A percentile compares a stretch with the other conserved stretches of the same genome.
Evolutionary conservation across 2,113 vertebrate genomes (phyloP).

Genomic region (Heteronetta atricapilla): DNA sequence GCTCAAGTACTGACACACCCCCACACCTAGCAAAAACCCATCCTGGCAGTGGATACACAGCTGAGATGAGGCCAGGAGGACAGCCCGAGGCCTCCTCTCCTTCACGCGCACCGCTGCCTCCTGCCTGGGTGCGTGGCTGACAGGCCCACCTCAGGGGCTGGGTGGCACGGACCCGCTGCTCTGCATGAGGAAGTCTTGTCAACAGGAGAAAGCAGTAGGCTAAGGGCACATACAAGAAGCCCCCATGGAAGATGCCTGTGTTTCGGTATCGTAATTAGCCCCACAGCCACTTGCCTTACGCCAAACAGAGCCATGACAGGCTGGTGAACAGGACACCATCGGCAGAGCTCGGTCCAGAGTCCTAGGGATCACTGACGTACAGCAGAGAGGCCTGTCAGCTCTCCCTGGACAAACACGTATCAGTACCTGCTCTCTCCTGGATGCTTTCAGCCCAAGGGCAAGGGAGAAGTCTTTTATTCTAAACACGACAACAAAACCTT

Average conservation of each 20-base stretch:
- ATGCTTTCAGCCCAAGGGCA: neutral
- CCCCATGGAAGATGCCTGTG: neutral
- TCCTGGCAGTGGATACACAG: neutral
- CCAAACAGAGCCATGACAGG: neutral
- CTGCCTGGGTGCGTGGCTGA: neutral
- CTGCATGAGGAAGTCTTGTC: neutral
- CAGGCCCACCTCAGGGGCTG: too few species aligned
- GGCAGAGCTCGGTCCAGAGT: neutral
- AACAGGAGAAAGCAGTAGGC: neutral
- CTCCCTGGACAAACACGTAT: neutral
- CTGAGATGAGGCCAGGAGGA: neutral
- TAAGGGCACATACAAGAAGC: rapidly evolving
- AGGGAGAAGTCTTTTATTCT: neutral
- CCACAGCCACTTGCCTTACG: neutral
- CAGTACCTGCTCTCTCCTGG: neutral
- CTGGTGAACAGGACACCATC: neutral
- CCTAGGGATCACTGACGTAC: neutral
- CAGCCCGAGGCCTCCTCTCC: neutral
- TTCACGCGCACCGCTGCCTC: rapidly evolving
- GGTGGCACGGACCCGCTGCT: rapidly evolving
- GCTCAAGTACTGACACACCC: rapidly evolving
- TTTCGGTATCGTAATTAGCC: neutral
- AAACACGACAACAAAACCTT: neutral
- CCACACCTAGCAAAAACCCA: neutral
- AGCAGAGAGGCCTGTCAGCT: rapidly evolving